A percentile compares a stretch with the other conserved stretches of the same genome.
Conservation (phyloP, 2,797 vertebrate species). For the Neoniphon sammara region DNA sequence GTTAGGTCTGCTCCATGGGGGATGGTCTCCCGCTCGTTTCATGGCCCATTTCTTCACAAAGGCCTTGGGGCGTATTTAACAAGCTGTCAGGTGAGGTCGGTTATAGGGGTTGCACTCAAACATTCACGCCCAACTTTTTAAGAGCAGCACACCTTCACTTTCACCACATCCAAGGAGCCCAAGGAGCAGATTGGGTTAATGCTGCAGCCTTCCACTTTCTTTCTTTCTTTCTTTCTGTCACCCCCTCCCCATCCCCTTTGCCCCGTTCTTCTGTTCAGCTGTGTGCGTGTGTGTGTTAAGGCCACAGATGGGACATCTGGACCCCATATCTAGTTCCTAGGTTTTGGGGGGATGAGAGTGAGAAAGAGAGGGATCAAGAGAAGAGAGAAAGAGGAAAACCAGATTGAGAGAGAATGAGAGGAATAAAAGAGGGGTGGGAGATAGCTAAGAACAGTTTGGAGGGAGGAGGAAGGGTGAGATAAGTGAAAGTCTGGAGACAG, state of each 20-base stretch:
- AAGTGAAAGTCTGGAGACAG: conserved; percentile 8
- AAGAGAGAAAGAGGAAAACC: background rate
- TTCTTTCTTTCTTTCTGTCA: background rate
- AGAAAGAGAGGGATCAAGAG: conserved; percentile 11
- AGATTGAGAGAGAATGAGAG: background rate
- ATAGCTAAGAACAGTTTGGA: background rate
- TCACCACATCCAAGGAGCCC: background rate
- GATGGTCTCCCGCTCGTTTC: conserved; percentile 41
- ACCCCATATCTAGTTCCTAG: conserved; percentile 14
- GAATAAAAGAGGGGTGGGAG: conserved; percentile 11
- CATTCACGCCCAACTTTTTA: conserved; percentile 48
- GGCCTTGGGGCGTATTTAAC: conserved; percentile 51
- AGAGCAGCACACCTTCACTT: conserved; percentile 7
- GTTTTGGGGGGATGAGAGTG: conserved; percentile 5
- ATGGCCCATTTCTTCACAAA: conserved; percentile 47
- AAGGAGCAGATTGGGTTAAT: background rate
- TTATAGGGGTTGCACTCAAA: conserved; percentile 20
- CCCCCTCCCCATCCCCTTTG: background rate
- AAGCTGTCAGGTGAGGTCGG: conserved; percentile 51
- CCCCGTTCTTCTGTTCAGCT: background rate
- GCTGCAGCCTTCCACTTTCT: background rate
- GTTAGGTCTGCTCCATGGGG: conserved; percentile 30
- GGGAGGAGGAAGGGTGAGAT: background rate
- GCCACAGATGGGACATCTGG: conserved; percentile 56
- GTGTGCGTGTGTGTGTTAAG: conserved; percentile 23